phyloP scores from a whole-genome alignment of 2,797 vertebrate species.

The Petrocephalus sullivani region DNA sequence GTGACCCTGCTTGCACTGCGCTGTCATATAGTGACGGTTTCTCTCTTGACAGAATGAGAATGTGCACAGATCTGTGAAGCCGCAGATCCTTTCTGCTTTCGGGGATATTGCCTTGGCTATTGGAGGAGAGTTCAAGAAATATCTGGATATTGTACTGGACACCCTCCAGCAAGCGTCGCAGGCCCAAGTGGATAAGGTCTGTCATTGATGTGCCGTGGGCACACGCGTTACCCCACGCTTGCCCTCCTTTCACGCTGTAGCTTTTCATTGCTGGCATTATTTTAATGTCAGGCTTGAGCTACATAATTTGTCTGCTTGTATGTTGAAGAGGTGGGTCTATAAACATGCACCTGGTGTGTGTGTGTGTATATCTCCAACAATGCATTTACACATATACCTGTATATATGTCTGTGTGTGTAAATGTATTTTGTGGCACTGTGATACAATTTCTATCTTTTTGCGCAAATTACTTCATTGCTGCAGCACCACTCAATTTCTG shows the following conservation, averaged over 20 bases:
- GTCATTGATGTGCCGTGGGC: background rate
- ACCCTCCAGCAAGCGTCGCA: conserved; percentile 95
- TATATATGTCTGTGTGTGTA: too few species aligned
- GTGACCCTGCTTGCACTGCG: background rate
- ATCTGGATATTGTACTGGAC: conserved; percentile 90
- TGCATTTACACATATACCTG: too few species aligned
- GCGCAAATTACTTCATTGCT: background rate
- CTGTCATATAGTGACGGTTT: too few species aligned
- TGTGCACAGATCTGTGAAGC: conserved; percentile 93
- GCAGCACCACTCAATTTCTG: background rate
- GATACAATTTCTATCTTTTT: too few species aligned
- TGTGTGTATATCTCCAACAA: too few species aligned
- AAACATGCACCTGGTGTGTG: too few species aligned
- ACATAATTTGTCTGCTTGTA: background rate
- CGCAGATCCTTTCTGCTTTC: conserved; percentile 93
- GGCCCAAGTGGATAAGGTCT: conserved; percentile 94
- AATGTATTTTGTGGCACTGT: too few species aligned
- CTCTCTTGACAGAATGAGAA: conserved; percentile 81
- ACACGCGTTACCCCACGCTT: background rate
- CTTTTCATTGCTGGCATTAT: background rate
- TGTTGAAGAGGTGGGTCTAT: background rate
- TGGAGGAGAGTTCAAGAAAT: conserved; percentile 97
- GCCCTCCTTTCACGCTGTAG: background rate
- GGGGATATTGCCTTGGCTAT: conserved; percentile 95
- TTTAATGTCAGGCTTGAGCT: background rate